Percentiles rank a stretch among this genome's conserved stretches.
Conservation (phyloP, 1,140 invertebrate species). For the Micrasema longulum region DNA sequence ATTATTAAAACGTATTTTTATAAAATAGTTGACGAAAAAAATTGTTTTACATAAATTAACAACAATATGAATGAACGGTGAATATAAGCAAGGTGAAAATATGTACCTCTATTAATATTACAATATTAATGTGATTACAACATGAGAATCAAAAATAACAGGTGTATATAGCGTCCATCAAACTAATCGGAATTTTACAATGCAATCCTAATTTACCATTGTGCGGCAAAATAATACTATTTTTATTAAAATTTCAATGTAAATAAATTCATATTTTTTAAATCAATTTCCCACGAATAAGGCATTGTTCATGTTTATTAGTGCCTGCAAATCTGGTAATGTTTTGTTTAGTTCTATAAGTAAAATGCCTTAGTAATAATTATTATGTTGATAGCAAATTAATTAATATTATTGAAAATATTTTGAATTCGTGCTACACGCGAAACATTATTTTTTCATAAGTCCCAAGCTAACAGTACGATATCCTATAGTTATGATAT, state of each 20-base stretch:
- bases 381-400: too few relatives aligned
- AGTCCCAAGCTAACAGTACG: too few relatives aligned
- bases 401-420: too few relatives aligned
- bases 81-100: constrained; percentile 1
- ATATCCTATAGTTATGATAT: too few relatives aligned
- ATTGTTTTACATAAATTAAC: neutral
- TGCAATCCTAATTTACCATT: constrained; percentile 21
- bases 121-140: constrained; percentile 14
- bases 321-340: too few relatives aligned
- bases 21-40: too few relatives aligned
- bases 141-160: constrained; percentile 7
- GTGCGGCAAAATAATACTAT: neutral
- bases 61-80: neutral
- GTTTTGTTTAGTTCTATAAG: too few relatives aligned
- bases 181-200: constrained; percentile 6
- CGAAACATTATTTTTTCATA: too few relatives aligned
- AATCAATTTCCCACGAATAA: constrained; percentile 26
- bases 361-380: too few relatives aligned
- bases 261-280: constrained; percentile 13
- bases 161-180: constrained; percentile 1
- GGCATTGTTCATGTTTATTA: neutral
- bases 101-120: neutral
- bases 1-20: too few relatives aligned
- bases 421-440: too few relatives aligned
- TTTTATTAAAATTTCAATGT: constrained; percentile 31